Conservation (phyloP, 2,113 vertebrate genomes). For the Narcine bancroftii region DNA sequence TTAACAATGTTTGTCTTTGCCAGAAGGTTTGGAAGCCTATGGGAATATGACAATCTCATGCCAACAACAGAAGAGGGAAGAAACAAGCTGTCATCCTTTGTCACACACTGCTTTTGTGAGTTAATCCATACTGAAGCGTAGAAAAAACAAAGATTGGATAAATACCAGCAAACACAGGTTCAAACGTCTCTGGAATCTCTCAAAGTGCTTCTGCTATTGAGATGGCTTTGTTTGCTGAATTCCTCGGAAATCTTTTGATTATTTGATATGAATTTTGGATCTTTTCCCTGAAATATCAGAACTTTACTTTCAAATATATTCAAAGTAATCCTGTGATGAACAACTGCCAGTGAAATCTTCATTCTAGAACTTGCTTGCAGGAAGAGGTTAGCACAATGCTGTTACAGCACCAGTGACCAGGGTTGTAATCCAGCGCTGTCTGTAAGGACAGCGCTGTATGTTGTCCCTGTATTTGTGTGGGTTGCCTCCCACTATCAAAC, state of each 20-base stretch:
- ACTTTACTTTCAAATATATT: not conserved
- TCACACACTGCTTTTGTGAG: not conserved
- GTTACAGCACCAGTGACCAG: no score
- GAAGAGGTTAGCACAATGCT: no score
- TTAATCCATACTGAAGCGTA: not conserved
- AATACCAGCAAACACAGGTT: not conserved
- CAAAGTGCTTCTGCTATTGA: not conserved
- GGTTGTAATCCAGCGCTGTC: no score
- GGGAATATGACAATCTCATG: not conserved
- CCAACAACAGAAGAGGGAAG: not conserved
- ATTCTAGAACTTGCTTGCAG: not conserved
- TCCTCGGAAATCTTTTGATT: not conserved
- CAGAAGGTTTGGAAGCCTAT: not conserved
- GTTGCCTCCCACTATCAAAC: no score
- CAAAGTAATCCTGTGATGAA: not conserved
- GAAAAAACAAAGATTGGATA: not conserved
- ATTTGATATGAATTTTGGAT: not conserved
- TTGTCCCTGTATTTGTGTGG: no score
- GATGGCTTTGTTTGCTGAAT: not conserved
- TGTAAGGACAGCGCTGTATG: no score
- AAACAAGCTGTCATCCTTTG: not conserved
- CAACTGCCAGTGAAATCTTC: not conserved
- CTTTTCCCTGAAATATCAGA: not conserved
- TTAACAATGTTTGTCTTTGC: not conserved
- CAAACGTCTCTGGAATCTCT: not conserved